Evolutionary conservation across 2,113 vertebrate species (phyloP).

Genomic region (Nycticorax nycticorax): DNA sequence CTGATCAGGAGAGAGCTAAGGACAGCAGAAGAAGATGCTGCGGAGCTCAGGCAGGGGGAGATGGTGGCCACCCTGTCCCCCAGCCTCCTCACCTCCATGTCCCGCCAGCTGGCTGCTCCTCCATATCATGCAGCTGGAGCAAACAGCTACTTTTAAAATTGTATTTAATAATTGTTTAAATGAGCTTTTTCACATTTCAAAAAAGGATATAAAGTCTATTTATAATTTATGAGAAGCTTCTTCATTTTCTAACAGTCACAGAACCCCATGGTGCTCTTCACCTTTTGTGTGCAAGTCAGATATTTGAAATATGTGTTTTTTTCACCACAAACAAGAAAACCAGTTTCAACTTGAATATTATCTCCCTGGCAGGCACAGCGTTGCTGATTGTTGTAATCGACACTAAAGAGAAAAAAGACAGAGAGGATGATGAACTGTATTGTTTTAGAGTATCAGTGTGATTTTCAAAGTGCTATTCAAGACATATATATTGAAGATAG

Average conservation of each 20-base stretch:
- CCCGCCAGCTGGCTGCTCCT: not conserved
- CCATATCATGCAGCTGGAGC: not conserved
- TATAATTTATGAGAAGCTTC: not conserved
- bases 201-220: not conserved
- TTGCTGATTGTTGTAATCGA: not conserved
- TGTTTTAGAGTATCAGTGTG: not conserved
- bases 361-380: not conserved
- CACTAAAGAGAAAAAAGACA: not conserved
- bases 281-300: not conserved
- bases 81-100: fast-evolving
- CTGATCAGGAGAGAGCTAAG: not conserved
- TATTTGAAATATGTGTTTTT: not conserved
- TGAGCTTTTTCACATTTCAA: not conserved
- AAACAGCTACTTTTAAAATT: not conserved
- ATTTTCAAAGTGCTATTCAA: not conserved
- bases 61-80: fast-evolving
- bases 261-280: not conserved
- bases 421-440: not conserved
- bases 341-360: not conserved
- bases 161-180: not conserved
- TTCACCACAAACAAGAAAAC: not conserved
- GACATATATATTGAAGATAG: not conserved
- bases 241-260: not conserved
- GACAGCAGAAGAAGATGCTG: not conserved
- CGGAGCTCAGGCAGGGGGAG: not conserved